A percentile compares a stretch with the other conserved stretches of the same genome.
Conservation (phyloP, 92 coral and sea anemone genomes). For the Ricordea florida region DNA sequence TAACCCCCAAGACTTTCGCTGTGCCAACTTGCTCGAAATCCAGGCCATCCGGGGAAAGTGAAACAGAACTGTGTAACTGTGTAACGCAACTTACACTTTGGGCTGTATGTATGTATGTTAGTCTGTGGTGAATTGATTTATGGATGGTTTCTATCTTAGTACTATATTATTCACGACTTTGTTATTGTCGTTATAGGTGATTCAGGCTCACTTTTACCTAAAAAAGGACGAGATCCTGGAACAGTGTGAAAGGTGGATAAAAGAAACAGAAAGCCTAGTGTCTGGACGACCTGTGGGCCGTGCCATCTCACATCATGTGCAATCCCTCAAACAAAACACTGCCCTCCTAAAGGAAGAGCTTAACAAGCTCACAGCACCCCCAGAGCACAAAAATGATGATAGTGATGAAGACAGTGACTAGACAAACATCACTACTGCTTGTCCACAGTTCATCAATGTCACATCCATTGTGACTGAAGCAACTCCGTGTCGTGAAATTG, state of each 20-base stretch:
- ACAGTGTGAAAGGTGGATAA: constrained; percentile 94
- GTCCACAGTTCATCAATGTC: too few species aligned
- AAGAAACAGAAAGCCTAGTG: constrained; percentile 82
- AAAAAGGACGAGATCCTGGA: constrained; percentile 90
- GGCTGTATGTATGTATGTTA: too few species aligned
- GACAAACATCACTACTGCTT: not conserved
- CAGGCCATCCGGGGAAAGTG: too few species aligned
- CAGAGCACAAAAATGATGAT: constrained; percentile 7
- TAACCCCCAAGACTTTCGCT: too few species aligned
- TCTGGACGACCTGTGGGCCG: constrained; percentile 79
- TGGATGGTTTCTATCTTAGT: not conserved
- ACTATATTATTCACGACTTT: not conserved
- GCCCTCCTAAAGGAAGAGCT: constrained; percentile 79
- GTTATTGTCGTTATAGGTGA: constrained; percentile 57
- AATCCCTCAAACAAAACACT: constrained; percentile 90
- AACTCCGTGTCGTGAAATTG: too few species aligned
- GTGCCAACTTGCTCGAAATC: too few species aligned
- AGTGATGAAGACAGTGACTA: constrained; percentile 33
- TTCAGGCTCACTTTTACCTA: constrained; percentile 93
- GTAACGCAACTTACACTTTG: too few species aligned
- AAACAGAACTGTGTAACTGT: too few species aligned
- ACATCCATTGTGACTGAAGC: too few species aligned
- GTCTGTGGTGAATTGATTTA: not conserved
- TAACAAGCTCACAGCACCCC: constrained; percentile 74
- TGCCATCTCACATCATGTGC: constrained; percentile 88